Conservation (phyloP, 2,113 vertebrate species). For the Bubo scandiacus region DNA sequence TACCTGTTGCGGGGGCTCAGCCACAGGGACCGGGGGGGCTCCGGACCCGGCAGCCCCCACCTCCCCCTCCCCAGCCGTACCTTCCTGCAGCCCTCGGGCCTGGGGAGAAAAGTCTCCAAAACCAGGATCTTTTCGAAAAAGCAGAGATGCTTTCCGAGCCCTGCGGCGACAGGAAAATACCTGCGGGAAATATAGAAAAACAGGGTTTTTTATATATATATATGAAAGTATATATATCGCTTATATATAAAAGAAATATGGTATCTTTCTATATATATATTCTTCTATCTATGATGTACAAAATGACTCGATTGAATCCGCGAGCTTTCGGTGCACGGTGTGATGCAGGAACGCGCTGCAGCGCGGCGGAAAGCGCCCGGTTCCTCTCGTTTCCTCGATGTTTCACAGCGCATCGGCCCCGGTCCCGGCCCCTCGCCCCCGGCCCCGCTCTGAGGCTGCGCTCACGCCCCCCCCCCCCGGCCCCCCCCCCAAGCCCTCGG, state of each 20-base stretch:
- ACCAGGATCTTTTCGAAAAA: background rate
- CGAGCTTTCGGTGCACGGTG: rapidly evolving
- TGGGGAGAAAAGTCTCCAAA: background rate
- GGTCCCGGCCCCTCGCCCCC: background rate
- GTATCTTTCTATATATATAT: too few relatives aligned
- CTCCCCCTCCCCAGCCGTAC: background rate
- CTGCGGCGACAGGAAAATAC: background rate
- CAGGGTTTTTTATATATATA: background rate
- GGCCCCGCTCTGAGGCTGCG: background rate
- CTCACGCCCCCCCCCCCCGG: background rate
- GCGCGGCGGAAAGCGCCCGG: rapidly evolving
- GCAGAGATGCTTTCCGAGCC: background rate
- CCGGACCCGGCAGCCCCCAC: background rate
- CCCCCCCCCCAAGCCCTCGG: background rate
- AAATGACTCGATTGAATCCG: background rate
- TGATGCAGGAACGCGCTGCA: background rate
- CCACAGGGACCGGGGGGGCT: too few relatives aligned
- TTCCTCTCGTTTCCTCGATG: background rate
- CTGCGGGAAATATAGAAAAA: background rate
- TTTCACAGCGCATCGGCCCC: background rate
- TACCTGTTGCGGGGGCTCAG: background rate
- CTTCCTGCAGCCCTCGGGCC: background rate
- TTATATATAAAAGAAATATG: background rate
- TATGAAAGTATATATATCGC: background rate
- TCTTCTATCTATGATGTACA: too few relatives aligned